These are phyloP conservation scores for Archilochus colubris DNA, from an alignment of 2,113 vertebrate genomes.

Conservation along the genomic window DNA sequence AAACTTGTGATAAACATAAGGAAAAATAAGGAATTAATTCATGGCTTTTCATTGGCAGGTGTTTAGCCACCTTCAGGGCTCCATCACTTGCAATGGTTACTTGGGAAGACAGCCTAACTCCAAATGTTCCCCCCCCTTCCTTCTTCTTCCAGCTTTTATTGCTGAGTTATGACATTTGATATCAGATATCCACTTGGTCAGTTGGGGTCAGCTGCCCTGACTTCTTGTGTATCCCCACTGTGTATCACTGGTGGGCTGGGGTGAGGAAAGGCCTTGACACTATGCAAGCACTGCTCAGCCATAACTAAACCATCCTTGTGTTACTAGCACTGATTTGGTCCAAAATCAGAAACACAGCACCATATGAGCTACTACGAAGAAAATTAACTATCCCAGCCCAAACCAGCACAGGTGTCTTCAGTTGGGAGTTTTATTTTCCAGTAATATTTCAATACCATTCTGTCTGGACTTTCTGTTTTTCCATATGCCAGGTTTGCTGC, in stretches of 20 bases:
- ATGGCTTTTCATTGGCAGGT: neutral
- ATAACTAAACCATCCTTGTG: neutral
- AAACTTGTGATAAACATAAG: neutral
- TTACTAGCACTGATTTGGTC: neutral
- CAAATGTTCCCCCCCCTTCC: fast-evolving
- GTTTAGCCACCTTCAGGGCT: neutral
- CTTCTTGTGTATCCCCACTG: neutral
- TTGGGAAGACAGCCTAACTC: fast-evolving
- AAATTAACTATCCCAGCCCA: neutral
- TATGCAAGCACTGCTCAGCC: neutral
- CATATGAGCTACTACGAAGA: neutral
- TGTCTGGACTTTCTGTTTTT: neutral
- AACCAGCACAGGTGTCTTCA: neutral
- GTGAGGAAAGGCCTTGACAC: neutral
- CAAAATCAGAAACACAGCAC: neutral
- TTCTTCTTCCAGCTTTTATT: neutral
- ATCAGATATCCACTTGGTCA: neutral
- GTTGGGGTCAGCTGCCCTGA: neutral
- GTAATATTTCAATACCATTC: neutral
- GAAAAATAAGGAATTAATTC: neutral
- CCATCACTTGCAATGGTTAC: neutral
- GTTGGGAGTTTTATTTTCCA: neutral
- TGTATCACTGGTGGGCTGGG: too few species aligned
- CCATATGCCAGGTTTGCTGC: neutral
- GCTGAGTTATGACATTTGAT: too few species aligned